Evolutionary conservation across 1,140 invertebrate genomes (phyloP).

Genomic region (Hermatobates lingyangjiaoensis): DNA sequence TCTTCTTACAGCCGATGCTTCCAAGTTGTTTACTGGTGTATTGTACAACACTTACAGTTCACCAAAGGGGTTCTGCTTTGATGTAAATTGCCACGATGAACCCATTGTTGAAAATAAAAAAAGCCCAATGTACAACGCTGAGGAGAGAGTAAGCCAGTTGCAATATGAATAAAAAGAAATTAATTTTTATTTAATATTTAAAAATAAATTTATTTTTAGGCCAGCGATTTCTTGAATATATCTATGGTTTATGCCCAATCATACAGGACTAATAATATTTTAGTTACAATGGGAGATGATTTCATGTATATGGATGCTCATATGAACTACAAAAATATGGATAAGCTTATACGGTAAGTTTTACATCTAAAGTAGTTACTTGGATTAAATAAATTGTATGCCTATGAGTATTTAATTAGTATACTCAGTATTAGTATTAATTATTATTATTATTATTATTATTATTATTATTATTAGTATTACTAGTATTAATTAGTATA

Average conservation of each 20-base stretch:
- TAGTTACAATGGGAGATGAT: conserved; percentile 48
- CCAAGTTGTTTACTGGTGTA: conserved; percentile 47
- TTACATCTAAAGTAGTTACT: background rate
- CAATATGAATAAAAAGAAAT: no score
- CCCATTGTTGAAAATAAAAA: conserved; percentile 53
- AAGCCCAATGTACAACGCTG: conserved; percentile 54
- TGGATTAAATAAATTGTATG: background rate
- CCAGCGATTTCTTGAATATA: conserved; percentile 9
- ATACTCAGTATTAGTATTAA: no score
- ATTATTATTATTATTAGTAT: no score
- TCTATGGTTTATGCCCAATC: conserved; percentile 17
- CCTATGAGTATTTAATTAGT: no score
- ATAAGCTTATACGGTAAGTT: conserved; percentile 38
- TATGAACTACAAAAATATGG: conserved; percentile 41
- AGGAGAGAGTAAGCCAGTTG: conserved; percentile 31
- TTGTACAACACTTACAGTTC: conserved; percentile 61
- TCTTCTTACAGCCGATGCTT: conserved; percentile 6
- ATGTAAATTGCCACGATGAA: conserved; percentile 60
- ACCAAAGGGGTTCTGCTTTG: conserved; percentile 78
- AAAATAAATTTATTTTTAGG: conserved; percentile 9
- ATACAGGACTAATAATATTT: conserved; percentile 31
- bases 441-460: no score
- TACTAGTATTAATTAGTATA: no score
- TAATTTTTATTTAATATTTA: background rate
- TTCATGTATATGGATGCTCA: conserved; percentile 44